Conservation (phyloP, 2,113 vertebrate genomes). For the Lepidothrix coronata region DNA sequence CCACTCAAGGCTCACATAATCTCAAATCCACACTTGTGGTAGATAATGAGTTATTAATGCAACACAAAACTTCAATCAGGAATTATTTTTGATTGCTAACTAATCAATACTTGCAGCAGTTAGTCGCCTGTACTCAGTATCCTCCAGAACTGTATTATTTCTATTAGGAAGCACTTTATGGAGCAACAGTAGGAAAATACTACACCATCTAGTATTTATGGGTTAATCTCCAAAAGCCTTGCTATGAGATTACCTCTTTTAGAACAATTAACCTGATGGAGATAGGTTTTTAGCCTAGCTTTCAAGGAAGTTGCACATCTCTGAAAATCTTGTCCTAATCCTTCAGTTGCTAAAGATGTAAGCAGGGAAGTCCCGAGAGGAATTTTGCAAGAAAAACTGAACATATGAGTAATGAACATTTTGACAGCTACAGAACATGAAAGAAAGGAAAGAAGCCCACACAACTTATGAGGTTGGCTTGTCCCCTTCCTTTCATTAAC, state of each 20-base stretch:
- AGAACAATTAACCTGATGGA: background rate
- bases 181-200: background rate
- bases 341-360: background rate
- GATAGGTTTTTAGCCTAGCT: background rate
- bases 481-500: background rate
- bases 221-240: background rate
- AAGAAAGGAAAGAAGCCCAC: background rate
- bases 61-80: background rate
- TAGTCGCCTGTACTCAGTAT: background rate
- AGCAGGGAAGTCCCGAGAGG: background rate
- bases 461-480: background rate
- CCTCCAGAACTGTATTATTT: background rate
- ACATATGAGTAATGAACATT: background rate
- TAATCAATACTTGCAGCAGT: background rate
- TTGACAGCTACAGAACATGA: background rate
- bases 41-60: background rate
- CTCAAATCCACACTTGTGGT: background rate
- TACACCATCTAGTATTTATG: background rate
- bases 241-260: background rate
- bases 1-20: background rate
- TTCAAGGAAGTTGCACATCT: background rate
- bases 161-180: background rate
- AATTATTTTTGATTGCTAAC: background rate
- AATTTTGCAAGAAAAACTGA: background rate
- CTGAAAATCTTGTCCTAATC: background rate